Conservation (phyloP, 2,113 vertebrate genomes). For the Smithornis capensis region DNA sequence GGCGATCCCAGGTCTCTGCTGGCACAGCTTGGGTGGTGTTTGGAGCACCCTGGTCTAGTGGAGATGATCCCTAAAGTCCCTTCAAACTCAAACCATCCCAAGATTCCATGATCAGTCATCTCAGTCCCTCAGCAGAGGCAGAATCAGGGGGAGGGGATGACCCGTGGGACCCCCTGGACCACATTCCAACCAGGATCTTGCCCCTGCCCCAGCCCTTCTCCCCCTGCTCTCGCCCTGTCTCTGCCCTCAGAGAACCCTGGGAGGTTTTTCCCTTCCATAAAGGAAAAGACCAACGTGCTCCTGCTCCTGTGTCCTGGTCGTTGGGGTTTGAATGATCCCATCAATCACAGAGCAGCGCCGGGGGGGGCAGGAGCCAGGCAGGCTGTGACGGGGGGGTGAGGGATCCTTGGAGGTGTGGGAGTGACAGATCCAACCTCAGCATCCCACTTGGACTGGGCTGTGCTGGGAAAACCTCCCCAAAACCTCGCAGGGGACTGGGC, state of each 20-base stretch:
- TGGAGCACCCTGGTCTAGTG: background rate
- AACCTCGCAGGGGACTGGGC: background rate
- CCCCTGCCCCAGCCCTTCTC: background rate
- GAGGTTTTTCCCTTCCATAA: background rate
- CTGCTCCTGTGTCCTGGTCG: background rate
- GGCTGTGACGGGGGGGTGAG: background rate
- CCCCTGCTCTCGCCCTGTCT: background rate
- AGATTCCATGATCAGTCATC: accelerated
- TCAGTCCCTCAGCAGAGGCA: background rate
- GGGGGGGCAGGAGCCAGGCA: background rate
- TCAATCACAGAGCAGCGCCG: background rate
- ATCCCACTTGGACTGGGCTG: accelerated
- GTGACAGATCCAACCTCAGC: background rate
- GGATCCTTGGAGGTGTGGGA: background rate
- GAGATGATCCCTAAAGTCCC: background rate
- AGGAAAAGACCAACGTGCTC: background rate
- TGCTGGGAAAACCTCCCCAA: background rate
- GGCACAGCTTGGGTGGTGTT: accelerated
- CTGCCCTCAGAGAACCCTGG: background rate
- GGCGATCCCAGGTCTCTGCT: background rate
- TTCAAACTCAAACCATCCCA: background rate
- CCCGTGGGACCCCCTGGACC: accelerated
- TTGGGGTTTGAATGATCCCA: background rate
- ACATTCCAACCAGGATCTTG: accelerated
- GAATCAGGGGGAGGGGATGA: accelerated